A percentile compares a stretch with the other conserved stretches of the same genome.
Evolutionary conservation across 1,140 invertebrate species (phyloP).

Genomic region (Neuroterus valhalla): DNA sequence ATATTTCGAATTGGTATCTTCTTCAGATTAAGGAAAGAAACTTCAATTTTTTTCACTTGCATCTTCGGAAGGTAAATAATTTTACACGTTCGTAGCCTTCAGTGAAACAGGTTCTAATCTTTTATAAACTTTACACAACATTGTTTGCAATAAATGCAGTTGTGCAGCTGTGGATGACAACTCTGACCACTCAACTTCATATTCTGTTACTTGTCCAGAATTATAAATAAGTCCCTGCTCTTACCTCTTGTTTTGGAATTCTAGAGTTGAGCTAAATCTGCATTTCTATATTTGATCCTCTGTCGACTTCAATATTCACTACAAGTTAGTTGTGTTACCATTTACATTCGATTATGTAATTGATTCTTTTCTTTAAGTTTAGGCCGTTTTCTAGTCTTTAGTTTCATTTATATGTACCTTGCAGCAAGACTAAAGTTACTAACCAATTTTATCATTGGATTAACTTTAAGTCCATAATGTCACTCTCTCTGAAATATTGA

Average conservation of each 20-base stretch:
- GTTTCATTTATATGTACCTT: too few relatives aligned
- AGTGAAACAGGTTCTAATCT: constrained; percentile 13
- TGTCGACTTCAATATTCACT: background rate
- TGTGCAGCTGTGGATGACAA: constrained; percentile 8
- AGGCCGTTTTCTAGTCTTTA: too few relatives aligned
- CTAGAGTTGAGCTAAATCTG: constrained; percentile 63
- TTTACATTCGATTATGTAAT: background rate
- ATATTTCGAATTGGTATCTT: too few relatives aligned
- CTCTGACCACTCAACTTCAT: constrained; percentile 30
- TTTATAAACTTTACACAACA: background rate
- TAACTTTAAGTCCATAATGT: too few relatives aligned
- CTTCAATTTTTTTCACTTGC: constrained; percentile 17
- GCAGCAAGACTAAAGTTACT: too few relatives aligned
- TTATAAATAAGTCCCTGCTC: constrained; percentile 65
- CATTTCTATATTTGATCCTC: constrained; percentile 51
- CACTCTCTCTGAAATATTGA: too few relatives aligned
- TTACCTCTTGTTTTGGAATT: constrained; percentile 68
- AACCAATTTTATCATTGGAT: too few relatives aligned
- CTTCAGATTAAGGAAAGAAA: too few relatives aligned
- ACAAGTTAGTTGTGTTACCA: background rate
- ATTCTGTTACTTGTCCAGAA: constrained; percentile 29
- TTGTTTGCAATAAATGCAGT: constrained; percentile 36
- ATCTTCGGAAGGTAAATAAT: background rate
- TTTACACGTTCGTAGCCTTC: background rate
- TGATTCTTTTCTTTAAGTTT: background rate